A percentile compares a stretch with the other conserved stretches of the same genome.
Evolutionary conservation across 2,113 vertebrate species (phyloP).

Genomic region (Apistogramma diplotaenia): DNA sequence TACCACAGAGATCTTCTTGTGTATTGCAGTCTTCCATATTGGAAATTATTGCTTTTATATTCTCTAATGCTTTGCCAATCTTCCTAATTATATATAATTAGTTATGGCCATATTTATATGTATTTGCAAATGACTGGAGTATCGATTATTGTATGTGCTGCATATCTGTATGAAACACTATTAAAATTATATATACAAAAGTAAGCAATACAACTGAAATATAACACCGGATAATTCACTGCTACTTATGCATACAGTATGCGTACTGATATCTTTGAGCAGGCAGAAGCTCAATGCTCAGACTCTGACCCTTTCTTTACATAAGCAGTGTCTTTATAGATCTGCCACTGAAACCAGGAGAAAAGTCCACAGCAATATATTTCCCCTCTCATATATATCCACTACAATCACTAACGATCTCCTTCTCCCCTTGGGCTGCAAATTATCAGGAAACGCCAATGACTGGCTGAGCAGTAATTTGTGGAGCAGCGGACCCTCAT

Average conservation of each 20-base stretch:
- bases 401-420: constrained; percentile 59
- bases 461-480: constrained; percentile 61
- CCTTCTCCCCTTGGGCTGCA: constrained; percentile 42
- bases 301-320: constrained; percentile 33
- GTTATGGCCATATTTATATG: not conserved
- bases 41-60: not conserved
- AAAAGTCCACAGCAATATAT: constrained; percentile 58
- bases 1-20: not conserved
- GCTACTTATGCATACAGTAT: not conserved
- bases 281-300: not conserved
- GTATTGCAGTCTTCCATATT: not conserved
- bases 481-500: constrained; percentile 44
- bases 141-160: not conserved
- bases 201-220: not conserved
- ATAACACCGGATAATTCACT: not conserved
- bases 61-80: not conserved
- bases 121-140: not conserved
- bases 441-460: constrained; percentile 56
- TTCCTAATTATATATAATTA: not conserved
- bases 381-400: constrained; percentile 58
- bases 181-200: not conserved
- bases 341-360: constrained; percentile 34
- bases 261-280: not conserved
- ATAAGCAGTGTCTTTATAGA: constrained; percentile 51
- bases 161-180: not conserved